These are phyloP conservation scores for Apotomis betuletana DNA, from an alignment of 2,888 invertebrate genomes.

Conservation along the genomic window DNA sequence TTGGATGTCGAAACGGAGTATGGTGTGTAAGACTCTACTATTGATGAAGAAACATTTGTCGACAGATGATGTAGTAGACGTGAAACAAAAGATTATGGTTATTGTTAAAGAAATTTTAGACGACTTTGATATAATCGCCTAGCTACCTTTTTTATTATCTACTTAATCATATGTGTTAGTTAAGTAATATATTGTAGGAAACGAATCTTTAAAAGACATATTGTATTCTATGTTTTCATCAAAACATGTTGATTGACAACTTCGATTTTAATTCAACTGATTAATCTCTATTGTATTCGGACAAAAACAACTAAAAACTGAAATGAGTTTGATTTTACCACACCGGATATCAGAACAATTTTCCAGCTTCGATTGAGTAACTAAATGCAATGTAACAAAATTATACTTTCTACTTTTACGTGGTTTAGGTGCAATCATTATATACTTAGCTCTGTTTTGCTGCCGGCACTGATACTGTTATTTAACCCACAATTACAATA, in stretches of 20 bases:
- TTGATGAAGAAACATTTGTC: slow-evolving; percentile 61
- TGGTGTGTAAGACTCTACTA: slow-evolving; percentile 65
- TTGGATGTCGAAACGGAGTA: slow-evolving; percentile 62
- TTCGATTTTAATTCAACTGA: not conserved
- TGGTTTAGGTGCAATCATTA: slow-evolving; percentile 32
- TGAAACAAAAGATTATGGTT: slow-evolving; percentile 55
- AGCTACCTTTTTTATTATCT: not conserved
- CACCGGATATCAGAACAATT: slow-evolving; percentile 30
- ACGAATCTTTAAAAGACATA: too few species aligned
- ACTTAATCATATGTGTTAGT: not conserved
- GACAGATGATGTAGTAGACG: slow-evolving; percentile 55
- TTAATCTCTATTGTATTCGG: not conserved
- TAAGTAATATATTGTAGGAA: too few species aligned
- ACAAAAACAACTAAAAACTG: not conserved
- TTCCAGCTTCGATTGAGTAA: slow-evolving; percentile 35
- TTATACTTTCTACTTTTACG: slow-evolving; percentile 40
- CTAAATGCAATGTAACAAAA: slow-evolving; percentile 36
- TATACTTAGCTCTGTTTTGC: slow-evolving; percentile 27
- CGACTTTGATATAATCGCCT: slow-evolving; percentile 48
- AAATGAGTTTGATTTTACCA: slow-evolving; percentile 19
- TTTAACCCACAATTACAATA: slow-evolving; percentile 14
- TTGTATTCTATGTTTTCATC: not conserved
- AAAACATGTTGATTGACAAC: not conserved
- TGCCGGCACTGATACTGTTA: slow-evolving; percentile 19
- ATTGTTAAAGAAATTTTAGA: slow-evolving; percentile 64